Percentiles rank a stretch among this genome's conserved stretches.
Conservation (phyloP, 2,113 vertebrate species). For the Aphyosemion australe region DNA sequence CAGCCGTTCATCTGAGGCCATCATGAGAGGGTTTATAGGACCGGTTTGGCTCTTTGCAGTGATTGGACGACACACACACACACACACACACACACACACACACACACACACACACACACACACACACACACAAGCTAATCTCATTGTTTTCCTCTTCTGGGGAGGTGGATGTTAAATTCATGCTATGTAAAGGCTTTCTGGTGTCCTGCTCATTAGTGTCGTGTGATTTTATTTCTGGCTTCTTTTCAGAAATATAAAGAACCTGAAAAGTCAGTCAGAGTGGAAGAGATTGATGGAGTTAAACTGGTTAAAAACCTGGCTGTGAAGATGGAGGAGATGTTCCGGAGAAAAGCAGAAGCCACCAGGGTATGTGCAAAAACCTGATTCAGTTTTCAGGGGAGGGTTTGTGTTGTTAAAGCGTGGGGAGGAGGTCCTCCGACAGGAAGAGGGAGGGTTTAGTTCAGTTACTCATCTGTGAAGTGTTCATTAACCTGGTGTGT, state of each 20-base stretch:
- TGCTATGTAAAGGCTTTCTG: no score
- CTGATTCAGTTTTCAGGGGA: background rate
- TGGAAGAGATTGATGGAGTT: constrained; percentile 95
- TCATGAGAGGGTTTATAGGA: constrained; percentile 44
- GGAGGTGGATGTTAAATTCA: no score
- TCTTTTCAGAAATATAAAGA: constrained; percentile 94
- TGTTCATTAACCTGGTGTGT: background rate
- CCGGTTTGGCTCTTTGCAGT: no score
- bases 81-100: no score
- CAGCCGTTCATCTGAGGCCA: constrained; percentile 52
- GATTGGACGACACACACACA: no score
- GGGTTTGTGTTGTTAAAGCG: background rate
- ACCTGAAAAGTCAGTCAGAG: constrained; percentile 89
- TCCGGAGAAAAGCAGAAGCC: constrained; percentile 93
- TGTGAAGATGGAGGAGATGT: constrained; percentile 97
- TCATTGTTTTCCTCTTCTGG: constrained; percentile 37
- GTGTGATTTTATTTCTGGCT: background rate
- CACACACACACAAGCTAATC: background rate
- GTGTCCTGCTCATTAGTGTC: no score
- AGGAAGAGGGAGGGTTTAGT: no score
- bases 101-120: no score
- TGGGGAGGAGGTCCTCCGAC: background rate
- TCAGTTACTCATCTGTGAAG: background rate
- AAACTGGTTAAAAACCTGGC: constrained; percentile 95
- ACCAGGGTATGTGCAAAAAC: constrained; percentile 83